These are phyloP conservation scores for Sorex maritimensis DNA, from an alignment of 2,797 vertebrate genomes.

Conservation along the genomic window DNA sequence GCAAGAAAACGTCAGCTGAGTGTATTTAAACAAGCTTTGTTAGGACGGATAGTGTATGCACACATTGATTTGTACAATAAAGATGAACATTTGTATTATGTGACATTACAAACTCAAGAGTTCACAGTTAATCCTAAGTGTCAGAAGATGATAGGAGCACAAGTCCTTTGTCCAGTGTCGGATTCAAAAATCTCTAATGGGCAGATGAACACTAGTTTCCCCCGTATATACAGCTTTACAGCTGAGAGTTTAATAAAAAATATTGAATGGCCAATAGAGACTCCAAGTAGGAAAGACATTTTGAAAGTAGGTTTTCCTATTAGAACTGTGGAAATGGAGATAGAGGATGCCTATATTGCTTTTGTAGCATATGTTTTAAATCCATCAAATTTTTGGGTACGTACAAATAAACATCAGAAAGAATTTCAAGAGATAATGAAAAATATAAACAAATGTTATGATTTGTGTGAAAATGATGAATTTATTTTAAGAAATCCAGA, in stretches of 20 bases:
- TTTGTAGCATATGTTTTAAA: slow-evolving; percentile 92
- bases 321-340: slow-evolving; percentile 89
- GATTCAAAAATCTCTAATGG: slow-evolving; percentile 41
- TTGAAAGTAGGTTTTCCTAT: slow-evolving; percentile 78
- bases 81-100: slow-evolving; percentile 90
- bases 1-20: slow-evolving; percentile 90
- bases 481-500: slow-evolving; percentile 92
- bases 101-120: slow-evolving; percentile 89
- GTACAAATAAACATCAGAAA: slow-evolving; percentile 90
- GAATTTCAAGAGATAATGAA: slow-evolving; percentile 94
- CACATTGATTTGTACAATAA: slow-evolving; percentile 89
- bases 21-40: slow-evolving; percentile 92
- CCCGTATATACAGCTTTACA: neutral
- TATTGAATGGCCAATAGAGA: slow-evolving; percentile 62
- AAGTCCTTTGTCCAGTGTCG: neutral
- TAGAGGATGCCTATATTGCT: slow-evolving; percentile 89
- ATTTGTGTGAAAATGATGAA: slow-evolving; percentile 89
- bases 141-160: slow-evolving; percentile 58
- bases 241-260: slow-evolving; percentile 74
- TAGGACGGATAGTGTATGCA: slow-evolving; percentile 90
- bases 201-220: neutral
- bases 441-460: slow-evolving; percentile 90
- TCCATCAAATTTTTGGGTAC: slow-evolving; percentile 96
- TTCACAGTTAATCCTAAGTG: slow-evolving; percentile 52
- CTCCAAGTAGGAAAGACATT: slow-evolving; percentile 60